These are phyloP conservation scores for Bombus pyrosoma DNA, from an alignment of 1,140 invertebrate genomes.

Conservation along the genomic window DNA sequence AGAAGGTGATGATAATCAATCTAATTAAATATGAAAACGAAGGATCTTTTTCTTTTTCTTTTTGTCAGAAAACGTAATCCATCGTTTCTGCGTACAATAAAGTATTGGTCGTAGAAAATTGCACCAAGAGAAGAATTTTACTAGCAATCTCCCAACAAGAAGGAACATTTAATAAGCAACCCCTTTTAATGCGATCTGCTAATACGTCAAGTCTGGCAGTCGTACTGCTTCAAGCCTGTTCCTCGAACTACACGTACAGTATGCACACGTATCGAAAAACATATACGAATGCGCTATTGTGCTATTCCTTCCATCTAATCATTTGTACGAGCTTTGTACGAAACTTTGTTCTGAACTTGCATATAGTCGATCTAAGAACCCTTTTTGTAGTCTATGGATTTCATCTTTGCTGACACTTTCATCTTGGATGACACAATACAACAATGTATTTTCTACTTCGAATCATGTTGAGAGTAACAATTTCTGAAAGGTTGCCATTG, in stretches of 20 bases:
- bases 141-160: background rate
- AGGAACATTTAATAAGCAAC: constrained; percentile 6
- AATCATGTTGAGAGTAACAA: background rate
- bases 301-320: background rate
- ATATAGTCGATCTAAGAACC: constrained; percentile 8
- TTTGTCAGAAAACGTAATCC: no score
- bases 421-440: no score
- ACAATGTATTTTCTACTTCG: background rate
- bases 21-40: no score
- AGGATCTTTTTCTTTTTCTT: no score
- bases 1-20: no score
- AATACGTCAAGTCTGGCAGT: constrained; percentile 53
- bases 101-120: background rate
- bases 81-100: background rate
- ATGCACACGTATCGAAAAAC: background rate
- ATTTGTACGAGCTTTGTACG: background rate
- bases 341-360: background rate
- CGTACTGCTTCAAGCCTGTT: constrained; percentile 57
- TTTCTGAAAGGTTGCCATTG: background rate
- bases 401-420: background rate
- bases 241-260: background rate
- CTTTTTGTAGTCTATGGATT: constrained; percentile 20
- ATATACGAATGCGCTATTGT: background rate
- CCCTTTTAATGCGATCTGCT: constrained; percentile 40
- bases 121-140: background rate